Percentiles rank a stretch among this genome's conserved stretches.
These are phyloP conservation scores for Calosoma granatense DNA, from an alignment of 1,140 invertebrate genomes.

Conservation along the genomic window DNA sequence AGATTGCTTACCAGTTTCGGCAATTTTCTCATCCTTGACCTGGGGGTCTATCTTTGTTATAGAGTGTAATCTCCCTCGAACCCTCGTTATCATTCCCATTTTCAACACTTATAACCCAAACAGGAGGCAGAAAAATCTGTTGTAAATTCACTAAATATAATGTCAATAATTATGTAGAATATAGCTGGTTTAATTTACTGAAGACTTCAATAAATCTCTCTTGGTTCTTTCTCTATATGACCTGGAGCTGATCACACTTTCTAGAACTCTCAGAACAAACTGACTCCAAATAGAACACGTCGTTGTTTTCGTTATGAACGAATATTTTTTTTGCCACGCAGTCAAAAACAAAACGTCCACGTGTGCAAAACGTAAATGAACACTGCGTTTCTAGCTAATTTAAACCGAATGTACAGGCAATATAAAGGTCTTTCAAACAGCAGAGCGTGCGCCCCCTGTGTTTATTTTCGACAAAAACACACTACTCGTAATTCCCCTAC, in stretches of 20 bases:
- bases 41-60: conserved; percentile 46
- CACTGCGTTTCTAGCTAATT: background rate
- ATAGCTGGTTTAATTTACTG: no score
- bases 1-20: conserved; percentile 51
- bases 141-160: background rate
- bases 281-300: background rate
- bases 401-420: background rate
- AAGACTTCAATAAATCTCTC: no score
- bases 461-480: background rate
- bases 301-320: background rate
- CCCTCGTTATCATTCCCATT: conserved; percentile 58
- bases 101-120: conserved; percentile 4
- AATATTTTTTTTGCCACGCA: background rate
- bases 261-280: background rate
- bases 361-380: conserved; percentile 1
- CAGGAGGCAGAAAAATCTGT: background rate
- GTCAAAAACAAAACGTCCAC: background rate
- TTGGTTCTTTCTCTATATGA: no score
- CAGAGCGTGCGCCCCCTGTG: background rate
- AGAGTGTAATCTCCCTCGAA: conserved; percentile 49
- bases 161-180: no score
- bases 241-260: background rate
- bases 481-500: background rate
- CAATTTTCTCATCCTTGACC: conserved; percentile 51
- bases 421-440: background rate